Base-by-base conservation (phyloP, 2,113 vertebrate genomes). In the Phalacrocorax aristotelis region DNA sequence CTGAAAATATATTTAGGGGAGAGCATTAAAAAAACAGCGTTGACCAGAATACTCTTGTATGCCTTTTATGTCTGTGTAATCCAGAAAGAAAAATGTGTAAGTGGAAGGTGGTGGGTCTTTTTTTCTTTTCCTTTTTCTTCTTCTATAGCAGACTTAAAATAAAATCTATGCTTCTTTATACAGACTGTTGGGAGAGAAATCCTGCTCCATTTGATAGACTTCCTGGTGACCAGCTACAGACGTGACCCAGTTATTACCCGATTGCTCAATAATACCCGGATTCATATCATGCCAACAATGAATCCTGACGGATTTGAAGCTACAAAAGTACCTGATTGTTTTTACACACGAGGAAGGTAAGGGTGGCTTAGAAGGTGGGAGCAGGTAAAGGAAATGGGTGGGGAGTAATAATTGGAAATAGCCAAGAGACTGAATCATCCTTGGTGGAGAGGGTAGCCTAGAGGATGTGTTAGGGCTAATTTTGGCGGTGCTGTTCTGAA, bases 211-310 rank as follows among this genome's bases (percentile, higher is more conserved):
- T 95, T 99, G 55, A 98, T 99, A 12, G 98, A 99, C 4, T 97
- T 99, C 88, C 98, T 99, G 62, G 98, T 99, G 51, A 98, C 70
- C 32, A 98, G 89, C 89, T 98, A 99, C 55, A 85, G 97, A n/a
- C 97, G 17, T 7, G 98, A 99, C 92, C 89, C 97, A 1, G 96
- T 98, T 76, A 97, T 99, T 60, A 96, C 98, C 12, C 95, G 16
- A 16, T 78, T 99, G 34, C 98, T 99, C 88, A 97, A 98, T 55
- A 99, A 93, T 64, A 98, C 98, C 6, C 98, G 99, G 23, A 97
- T 99, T 90, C 99, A 99, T 93, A 98, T 99, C 96, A 98, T 99
- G 98, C 99, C 99, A 11, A 99, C 99, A 0, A 99, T 99, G 99
- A 99, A 99, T 96, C 99, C 99, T 1, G 99, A 99, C 74, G 99